Percentiles rank a stretch among this genome's conserved stretches.
Evolutionary conservation across 2,113 vertebrate species (phyloP).

Genomic region (Chinchilla lanigera): DNA sequence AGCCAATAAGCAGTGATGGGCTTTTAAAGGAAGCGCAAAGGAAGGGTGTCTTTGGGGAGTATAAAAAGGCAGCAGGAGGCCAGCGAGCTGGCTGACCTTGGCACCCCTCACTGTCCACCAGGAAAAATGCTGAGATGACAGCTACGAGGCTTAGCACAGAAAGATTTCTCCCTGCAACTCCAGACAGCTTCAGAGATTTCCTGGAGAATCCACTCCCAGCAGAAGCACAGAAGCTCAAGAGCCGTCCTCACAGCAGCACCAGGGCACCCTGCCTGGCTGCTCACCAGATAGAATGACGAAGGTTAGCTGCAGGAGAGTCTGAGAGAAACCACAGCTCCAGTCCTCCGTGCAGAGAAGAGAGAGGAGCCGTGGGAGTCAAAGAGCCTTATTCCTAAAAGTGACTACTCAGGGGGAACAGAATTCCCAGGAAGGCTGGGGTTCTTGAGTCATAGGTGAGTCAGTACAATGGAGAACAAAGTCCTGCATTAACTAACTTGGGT

Average conservation of each 20-base stretch:
- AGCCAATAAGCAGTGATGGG: not conserved
- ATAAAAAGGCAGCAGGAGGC: not conserved
- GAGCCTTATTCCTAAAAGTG: not conserved
- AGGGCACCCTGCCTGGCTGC: not conserved
- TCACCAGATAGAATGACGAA: not conserved
- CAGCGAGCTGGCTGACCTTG: not conserved
- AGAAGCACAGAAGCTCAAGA: not conserved
- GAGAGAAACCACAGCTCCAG: accelerated
- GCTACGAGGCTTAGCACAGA: not conserved
- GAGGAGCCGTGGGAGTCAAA: too few species aligned
- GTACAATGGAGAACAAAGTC: not conserved
- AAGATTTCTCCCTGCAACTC: not conserved
- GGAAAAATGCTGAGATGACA: not conserved
- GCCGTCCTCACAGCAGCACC: not conserved
- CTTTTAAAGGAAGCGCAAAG: not conserved
- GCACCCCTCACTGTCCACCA: not conserved
- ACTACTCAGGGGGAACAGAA: not conserved
- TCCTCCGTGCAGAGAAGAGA: not conserved
- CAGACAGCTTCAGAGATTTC: not conserved
- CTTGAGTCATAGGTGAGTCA: not conserved
- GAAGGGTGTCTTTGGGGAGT: not conserved
- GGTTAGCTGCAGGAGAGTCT: too few species aligned
- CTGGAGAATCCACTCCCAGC: not conserved
- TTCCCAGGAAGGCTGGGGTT: not conserved
- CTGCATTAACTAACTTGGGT: not conserved